phyloP scores from a whole-genome alignment of 2,888 invertebrate genomes.

The Agrotis puta region DNA sequence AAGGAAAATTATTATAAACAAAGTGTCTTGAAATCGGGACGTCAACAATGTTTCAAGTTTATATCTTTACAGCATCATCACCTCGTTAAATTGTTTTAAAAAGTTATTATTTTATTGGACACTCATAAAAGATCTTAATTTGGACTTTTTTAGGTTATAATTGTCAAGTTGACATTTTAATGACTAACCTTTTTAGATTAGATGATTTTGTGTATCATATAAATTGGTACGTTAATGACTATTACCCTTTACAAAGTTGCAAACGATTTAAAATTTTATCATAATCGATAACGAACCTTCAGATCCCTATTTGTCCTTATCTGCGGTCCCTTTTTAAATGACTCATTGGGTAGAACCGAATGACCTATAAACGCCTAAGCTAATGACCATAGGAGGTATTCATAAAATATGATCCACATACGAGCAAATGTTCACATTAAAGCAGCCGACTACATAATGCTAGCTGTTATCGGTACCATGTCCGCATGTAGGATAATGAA shows the following conservation, averaged over 20 bases:
- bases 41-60: slow-evolving; percentile 40
- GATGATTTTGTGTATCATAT: background rate
- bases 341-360: slow-evolving; percentile 61
- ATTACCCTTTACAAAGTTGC: slow-evolving; percentile 8
- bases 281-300: slow-evolving; percentile 35
- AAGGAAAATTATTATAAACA: slow-evolving; percentile 38
- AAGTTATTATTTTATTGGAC: slow-evolving; percentile 33
- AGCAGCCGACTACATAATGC: slow-evolving; percentile 69
- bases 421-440: slow-evolving; percentile 64
- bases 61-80: slow-evolving; percentile 44
- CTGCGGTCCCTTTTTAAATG: slow-evolving; percentile 52
- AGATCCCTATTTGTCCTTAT: slow-evolving; percentile 46
- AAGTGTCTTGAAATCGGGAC: slow-evolving; percentile 45
- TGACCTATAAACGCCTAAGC: slow-evolving; percentile 67
- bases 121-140: background rate
- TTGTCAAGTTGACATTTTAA: slow-evolving; percentile 1
- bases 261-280: slow-evolving; percentile 51
- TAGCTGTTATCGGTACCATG: slow-evolving; percentile 70
- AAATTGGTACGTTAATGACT: background rate
- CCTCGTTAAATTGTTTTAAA: slow-evolving; percentile 46
- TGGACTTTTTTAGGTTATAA: background rate
- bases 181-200: background rate
- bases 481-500: slow-evolving; percentile 71
- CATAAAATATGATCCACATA: slow-evolving; percentile 68
- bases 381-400: slow-evolving; percentile 66